phyloP scores from a whole-genome alignment of 2,797 vertebrate species.

The Syngnathus rostellatus region DNA sequence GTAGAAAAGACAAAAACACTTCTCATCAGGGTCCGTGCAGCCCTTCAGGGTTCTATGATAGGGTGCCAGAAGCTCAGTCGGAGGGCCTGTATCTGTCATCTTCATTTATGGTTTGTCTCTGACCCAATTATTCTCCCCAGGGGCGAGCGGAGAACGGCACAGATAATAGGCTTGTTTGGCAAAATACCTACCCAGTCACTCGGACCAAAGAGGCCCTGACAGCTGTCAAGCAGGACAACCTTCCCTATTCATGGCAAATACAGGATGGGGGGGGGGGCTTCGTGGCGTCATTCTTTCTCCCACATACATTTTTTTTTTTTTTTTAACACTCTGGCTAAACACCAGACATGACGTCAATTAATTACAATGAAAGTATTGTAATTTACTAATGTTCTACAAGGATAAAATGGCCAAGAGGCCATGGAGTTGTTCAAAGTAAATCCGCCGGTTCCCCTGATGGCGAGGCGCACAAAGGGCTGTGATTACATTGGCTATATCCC shows the following conservation, averaged over 20 bases:
- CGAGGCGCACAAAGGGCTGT: constrained; percentile 3
- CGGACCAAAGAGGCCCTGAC: constrained; percentile 62
- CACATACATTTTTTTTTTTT: not conserved
- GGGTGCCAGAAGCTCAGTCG: constrained; percentile 39
- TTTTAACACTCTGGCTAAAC: constrained; percentile 21
- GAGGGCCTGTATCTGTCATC: constrained; percentile 57
- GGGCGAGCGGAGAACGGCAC: constrained; percentile 20
- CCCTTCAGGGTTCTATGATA: constrained; percentile 29
- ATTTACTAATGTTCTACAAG: not conserved
- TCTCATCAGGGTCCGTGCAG: constrained; percentile 21
- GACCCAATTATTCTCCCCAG: constrained; percentile 47
- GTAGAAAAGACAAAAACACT: constrained; percentile 17
- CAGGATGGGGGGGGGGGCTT: not conserved
- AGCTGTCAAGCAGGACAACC: constrained; percentile 65
- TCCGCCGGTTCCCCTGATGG: not conserved
- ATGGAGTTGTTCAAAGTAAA: not conserved
- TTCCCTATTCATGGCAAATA: constrained; percentile 23
- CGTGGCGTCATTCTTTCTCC: not conserved
- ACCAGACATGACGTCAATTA: not conserved
- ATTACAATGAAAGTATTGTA: not conserved
- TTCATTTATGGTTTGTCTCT: constrained; percentile 54
- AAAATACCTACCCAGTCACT: constrained; percentile 45
- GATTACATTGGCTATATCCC: constrained; percentile 11
- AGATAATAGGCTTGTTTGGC: constrained; percentile 63
- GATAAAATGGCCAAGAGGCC: constrained; percentile 3